These are phyloP conservation scores for Cryptus viduatorius DNA, from an alignment of 2,888 invertebrate genomes.

Conservation along the genomic window DNA sequence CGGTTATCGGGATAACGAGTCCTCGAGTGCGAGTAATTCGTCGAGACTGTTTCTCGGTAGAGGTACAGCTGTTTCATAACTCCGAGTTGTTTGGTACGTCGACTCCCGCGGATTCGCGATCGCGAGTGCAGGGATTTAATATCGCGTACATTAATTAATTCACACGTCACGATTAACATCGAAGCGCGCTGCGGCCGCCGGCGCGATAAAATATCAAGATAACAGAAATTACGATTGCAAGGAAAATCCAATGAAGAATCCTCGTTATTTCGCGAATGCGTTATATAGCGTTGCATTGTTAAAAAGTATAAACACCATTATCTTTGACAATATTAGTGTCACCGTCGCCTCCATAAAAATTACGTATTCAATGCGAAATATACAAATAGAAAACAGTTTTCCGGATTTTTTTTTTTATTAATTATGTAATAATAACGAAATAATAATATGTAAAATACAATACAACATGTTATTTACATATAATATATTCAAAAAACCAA, in stretches of 20 bases:
- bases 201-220: slow-evolving; percentile 43
- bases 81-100: slow-evolving; percentile 11
- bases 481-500: too few relatives aligned
- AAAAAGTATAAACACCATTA: not conserved
- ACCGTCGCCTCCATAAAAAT: not conserved
- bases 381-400: not conserved
- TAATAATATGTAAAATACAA: too few relatives aligned
- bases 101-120: slow-evolving; percentile 22
- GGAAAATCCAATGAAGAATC: slow-evolving; percentile 12
- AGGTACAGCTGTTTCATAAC: slow-evolving; percentile 52
- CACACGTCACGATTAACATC: slow-evolving; percentile 41
- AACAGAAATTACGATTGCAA: slow-evolving; percentile 38
- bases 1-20: slow-evolving; percentile 62
- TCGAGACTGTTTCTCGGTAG: slow-evolving; percentile 14
- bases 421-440: too few relatives aligned
- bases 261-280: not conserved
- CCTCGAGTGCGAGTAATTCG: slow-evolving; percentile 32
- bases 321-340: not conserved
- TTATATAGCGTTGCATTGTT: not conserved
- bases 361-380: not conserved
- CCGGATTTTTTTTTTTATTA: too few relatives aligned
- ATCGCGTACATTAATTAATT: slow-evolving; percentile 35
- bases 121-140: slow-evolving; percentile 38
- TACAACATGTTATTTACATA: too few relatives aligned
- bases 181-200: slow-evolving; percentile 18